These are phyloP conservation scores for Leptothorax acervorum DNA, from an alignment of 2,888 invertebrate genomes.

Conservation along the genomic window DNA sequence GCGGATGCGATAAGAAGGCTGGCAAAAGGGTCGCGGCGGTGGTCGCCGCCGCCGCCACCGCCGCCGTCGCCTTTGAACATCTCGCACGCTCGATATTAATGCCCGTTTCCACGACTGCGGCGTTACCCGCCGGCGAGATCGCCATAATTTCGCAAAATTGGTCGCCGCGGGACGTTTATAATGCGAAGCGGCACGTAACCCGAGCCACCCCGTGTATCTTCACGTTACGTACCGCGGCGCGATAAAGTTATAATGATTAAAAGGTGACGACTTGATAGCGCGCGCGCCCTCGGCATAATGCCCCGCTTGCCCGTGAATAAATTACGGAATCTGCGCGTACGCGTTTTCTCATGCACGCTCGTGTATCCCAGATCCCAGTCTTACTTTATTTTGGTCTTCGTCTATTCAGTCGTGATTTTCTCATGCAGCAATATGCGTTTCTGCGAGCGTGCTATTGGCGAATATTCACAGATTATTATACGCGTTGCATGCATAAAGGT, in stretches of 20 bases:
- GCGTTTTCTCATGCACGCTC: background rate
- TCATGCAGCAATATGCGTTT: slow-evolving; percentile 1
- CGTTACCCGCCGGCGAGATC: slow-evolving; percentile 58
- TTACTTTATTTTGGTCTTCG: slow-evolving; percentile 8
- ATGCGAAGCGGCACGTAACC: slow-evolving; percentile 66
- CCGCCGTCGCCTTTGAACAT: slow-evolving; percentile 59
- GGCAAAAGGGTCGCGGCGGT: slow-evolving; percentile 19
- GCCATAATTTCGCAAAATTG: slow-evolving; percentile 74
- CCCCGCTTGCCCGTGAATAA: slow-evolving; percentile 32
- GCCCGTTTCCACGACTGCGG: slow-evolving; percentile 67
- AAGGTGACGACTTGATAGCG: slow-evolving; percentile 64
- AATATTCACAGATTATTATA: slow-evolving; percentile 25
- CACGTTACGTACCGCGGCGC: slow-evolving; percentile 41
- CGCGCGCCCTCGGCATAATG: slow-evolving; percentile 29
- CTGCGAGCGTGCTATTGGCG: slow-evolving; percentile 12
- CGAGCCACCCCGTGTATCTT: slow-evolving; percentile 67
- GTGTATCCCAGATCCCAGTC: background rate
- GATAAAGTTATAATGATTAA: slow-evolving; percentile 67
- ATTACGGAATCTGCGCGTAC: slow-evolving; percentile 23
- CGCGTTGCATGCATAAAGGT: slow-evolving; percentile 1
- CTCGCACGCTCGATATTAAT: slow-evolving; percentile 69
- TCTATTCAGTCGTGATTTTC: slow-evolving; percentile 8
- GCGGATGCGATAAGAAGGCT: slow-evolving; percentile 19
- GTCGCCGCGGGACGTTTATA: slow-evolving; percentile 70
- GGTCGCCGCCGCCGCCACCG: background rate